A percentile compares a stretch with the other conserved stretches of the same genome.
Evolutionary conservation across 1,140 invertebrate species (phyloP).

Genomic region (Drosophila azteca): DNA sequence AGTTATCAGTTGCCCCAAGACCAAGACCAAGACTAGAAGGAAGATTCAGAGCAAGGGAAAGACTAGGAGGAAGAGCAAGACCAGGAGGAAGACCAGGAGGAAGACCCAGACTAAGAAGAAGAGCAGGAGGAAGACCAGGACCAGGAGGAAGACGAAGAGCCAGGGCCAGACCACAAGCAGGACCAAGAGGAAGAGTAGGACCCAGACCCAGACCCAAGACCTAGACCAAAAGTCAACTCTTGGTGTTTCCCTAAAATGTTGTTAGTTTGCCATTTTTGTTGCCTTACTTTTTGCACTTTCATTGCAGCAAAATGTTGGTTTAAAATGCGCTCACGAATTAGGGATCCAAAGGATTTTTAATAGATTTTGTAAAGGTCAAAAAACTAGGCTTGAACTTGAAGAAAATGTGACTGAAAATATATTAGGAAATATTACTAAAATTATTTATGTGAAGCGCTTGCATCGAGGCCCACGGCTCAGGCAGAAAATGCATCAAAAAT

Average conservation of each 20-base stretch:
- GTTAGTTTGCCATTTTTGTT: slow-evolving; percentile 61
- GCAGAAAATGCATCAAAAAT: too few species aligned
- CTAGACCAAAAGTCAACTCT: slow-evolving; percentile 50
- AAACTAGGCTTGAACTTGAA: too few species aligned
- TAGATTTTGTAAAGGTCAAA: neutral
- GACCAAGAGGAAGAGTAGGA: too few species aligned
- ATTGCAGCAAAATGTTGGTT: slow-evolving; percentile 16
- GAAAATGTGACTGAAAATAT: too few species aligned
- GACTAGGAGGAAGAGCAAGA: neutral
- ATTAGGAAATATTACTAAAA: too few species aligned
- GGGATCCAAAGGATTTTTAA: too few species aligned
- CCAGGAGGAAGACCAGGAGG: too few species aligned
- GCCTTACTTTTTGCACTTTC: slow-evolving; percentile 31
- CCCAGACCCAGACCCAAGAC: slow-evolving; percentile 3
- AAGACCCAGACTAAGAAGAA: neutral
- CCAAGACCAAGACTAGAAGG: neutral
- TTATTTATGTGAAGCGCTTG: too few species aligned
- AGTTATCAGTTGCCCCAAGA: slow-evolving; percentile 69
- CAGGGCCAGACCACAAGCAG: too few species aligned
- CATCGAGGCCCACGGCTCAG: too few species aligned
- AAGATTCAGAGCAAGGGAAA: too few species aligned
- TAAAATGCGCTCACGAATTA: neutral
- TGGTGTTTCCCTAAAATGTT: slow-evolving; percentile 62
- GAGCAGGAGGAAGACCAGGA: slow-evolving; percentile 3
- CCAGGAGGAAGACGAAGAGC: slow-evolving; percentile 6